A percentile compares a stretch with the other conserved stretches of the same genome.
Evolutionary conservation across 1,140 invertebrate species (phyloP).

Genomic region (Phenacoccus solenopsis): DNA sequence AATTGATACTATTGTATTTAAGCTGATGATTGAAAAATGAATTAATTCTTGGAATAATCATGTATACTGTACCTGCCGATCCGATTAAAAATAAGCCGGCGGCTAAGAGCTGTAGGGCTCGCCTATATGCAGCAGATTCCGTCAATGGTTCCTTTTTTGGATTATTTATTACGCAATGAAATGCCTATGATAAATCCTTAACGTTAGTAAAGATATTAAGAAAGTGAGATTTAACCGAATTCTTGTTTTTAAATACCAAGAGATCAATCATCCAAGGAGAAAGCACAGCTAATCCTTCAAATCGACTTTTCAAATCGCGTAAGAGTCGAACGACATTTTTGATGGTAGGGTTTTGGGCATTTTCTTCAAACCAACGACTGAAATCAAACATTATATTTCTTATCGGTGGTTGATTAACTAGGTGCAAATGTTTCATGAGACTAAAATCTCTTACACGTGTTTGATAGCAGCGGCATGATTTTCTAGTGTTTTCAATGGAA

Average conservation of each 20-base stretch:
- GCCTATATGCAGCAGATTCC: slow-evolving; percentile 74
- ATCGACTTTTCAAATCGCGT: slow-evolving; percentile 76
- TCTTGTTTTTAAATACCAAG: slow-evolving; percentile 41
- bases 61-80: slow-evolving; percentile 77
- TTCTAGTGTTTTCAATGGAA: slow-evolving; percentile 50
- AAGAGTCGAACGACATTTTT: slow-evolving; percentile 88
- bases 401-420: slow-evolving; percentile 67
- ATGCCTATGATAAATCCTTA: slow-evolving; percentile 44
- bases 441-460: slow-evolving; percentile 38
- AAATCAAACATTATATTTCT: slow-evolving; percentile 20
- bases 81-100: slow-evolving; percentile 92
- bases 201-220: neutral
- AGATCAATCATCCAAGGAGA: slow-evolving; percentile 96
- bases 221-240: neutral
- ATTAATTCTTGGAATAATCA: no score
- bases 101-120: slow-evolving; percentile 78
- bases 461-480: slow-evolving; percentile 84
- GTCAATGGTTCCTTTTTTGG: slow-evolving; percentile 81
- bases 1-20: no score
- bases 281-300: slow-evolving; percentile 77
- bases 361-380: slow-evolving; percentile 95
- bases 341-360: slow-evolving; percentile 92
- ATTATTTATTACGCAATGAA: slow-evolving; percentile 95
- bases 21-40: no score
- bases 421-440: no score